Conservation (phyloP, 2,113 vertebrate species). For the Erpornis zantholeuca region DNA sequence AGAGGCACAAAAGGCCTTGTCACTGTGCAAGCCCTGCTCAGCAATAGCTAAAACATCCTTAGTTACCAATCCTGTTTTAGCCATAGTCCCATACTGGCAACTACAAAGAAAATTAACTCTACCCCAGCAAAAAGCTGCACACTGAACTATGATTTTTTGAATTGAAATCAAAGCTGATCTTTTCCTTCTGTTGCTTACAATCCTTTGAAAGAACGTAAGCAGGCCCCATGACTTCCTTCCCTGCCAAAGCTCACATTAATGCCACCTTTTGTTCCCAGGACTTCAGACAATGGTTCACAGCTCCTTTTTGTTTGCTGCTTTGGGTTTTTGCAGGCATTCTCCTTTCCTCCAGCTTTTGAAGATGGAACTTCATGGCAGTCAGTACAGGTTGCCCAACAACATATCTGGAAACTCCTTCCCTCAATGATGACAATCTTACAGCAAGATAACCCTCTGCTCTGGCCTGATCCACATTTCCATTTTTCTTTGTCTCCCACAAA, state of each 20-base stretch:
- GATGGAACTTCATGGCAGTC: neutral
- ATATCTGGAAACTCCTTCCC: neutral
- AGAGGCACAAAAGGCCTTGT: neutral
- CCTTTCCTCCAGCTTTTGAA: neutral
- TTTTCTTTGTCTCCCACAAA: neutral
- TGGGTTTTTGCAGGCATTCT: neutral
- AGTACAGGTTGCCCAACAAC: neutral
- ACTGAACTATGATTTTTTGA: neutral
- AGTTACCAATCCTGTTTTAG: neutral
- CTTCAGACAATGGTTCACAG: neutral
- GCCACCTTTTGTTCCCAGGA: neutral
- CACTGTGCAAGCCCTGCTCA: neutral
- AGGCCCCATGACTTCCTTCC: neutral
- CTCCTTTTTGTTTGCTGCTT: neutral
- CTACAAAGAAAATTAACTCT: neutral
- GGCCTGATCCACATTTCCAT: neutral
- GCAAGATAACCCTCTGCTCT: neutral
- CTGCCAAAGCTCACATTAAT: neutral
- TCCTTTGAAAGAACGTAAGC: fast-evolving
- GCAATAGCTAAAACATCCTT: neutral
- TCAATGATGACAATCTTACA: neutral
- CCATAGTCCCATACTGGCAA: neutral
- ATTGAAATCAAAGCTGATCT: neutral
- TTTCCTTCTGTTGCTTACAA: neutral
- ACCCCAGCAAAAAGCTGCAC: neutral